These are phyloP conservation scores for Circaetus gallicus DNA, from an alignment of 2,113 vertebrate genomes.

Conservation along the genomic window DNA sequence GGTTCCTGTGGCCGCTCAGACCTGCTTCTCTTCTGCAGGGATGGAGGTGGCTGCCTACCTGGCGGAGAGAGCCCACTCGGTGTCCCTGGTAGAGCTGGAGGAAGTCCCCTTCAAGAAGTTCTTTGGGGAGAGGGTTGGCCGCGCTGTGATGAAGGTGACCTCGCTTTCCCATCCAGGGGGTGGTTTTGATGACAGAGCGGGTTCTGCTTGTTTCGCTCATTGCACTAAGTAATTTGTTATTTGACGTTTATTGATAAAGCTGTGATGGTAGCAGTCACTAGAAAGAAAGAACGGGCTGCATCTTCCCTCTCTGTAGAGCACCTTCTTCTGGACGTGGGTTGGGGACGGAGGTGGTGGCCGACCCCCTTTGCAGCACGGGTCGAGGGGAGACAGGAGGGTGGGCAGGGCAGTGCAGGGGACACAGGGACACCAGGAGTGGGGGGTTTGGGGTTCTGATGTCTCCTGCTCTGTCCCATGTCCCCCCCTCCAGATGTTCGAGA, in stretches of 20 bases:
- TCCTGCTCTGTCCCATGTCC: neutral
- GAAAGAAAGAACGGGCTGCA: neutral
- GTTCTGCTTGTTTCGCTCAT: neutral
- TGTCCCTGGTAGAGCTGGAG: slow-evolving; percentile 93
- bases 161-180: neutral
- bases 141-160: slow-evolving; percentile 91
- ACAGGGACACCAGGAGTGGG: neutral
- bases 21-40: slow-evolving; percentile 69
- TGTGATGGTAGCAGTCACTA: neutral
- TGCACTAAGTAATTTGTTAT: neutral
- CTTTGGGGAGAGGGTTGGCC: slow-evolving; percentile 92
- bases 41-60: slow-evolving; percentile 97
- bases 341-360: neutral
- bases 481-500: slow-evolving; percentile 87
- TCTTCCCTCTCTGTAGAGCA: neutral
- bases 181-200: neutral
- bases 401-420: neutral
- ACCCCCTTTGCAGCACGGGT: accelerated
- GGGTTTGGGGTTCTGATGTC: neutral
- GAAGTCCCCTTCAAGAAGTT: slow-evolving; percentile 89
- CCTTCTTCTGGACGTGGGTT: accelerated
- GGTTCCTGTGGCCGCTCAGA: accelerated
- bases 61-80: slow-evolving; percentile 91
- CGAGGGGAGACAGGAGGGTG: accelerated
- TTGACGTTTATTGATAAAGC: neutral